Base-by-base conservation (phyloP, 2,888 invertebrate species). In the Barypeithes pellucidus region DNA sequence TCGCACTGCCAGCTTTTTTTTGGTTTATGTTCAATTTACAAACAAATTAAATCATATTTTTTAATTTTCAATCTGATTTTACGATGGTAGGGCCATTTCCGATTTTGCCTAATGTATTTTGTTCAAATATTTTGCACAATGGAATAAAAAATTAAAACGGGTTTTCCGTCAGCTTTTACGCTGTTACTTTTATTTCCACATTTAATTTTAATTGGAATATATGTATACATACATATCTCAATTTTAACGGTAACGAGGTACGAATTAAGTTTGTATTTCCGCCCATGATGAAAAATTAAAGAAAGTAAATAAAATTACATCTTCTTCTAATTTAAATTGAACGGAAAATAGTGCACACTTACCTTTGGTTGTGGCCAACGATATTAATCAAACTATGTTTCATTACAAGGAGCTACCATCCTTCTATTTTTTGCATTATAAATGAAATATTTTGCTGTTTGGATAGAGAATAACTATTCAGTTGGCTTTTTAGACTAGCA, bases 31-130 rank as follows among this genome's bases (percentile, higher is more conserved):
- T 16, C 20, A 24, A 66, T 59, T 59, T 65, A 52, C 29, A 50
- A 71, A 33, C 59, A 8, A 39, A 54, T 66, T 66, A 66, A 65
- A 33, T 45, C 71, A 45, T 50, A 59, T 71, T 63, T 63, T 70
- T 70, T 16, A 29, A 33, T 33, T 16, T 33, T 0, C 54, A 18
- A 57, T 33, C 33, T 3, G 54, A 57, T 57, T 57, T 36, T 36
- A 57, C 14, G 14, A 33, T 5, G 12, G 29, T 9, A 20, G 4
- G 18, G 52, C 14, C n/a, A 57, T 57, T 57, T 57, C 11, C 33
- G 16, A 57, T 29, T 57, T 57, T 11, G 11, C 8, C 9, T 57
- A 18, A 57, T 9, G 3, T 50, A 22, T 22, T 57, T 57, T 33
- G 54, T 29, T 57, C 14, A 29, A 14, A 29, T 14, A 11, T 33